A percentile compares a stretch with the other conserved stretches of the same genome.
Conservation (phyloP, 92 coral and sea anemone genomes). For the Umimayanthus chanpuru region DNA sequence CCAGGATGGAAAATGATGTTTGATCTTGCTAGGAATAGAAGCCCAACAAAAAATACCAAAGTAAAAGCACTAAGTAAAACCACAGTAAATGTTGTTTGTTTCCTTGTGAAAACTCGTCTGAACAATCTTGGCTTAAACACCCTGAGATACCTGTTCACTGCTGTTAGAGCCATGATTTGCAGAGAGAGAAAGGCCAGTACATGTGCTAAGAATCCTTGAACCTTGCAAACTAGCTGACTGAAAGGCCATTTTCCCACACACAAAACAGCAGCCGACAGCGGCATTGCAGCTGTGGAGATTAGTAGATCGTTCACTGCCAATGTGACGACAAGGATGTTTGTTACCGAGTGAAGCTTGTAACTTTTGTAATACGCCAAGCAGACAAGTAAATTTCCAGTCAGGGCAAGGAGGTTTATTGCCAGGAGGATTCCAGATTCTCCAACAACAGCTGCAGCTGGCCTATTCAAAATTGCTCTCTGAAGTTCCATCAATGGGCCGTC, state of each 20-base stretch:
- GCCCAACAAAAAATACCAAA: slow-evolving; percentile 46
- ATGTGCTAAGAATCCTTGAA: slow-evolving; percentile 72
- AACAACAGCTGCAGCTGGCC: slow-evolving; percentile 42
- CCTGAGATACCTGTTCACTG: slow-evolving; percentile 72
- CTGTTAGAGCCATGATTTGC: slow-evolving; percentile 80
- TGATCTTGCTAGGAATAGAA: slow-evolving; percentile 53
- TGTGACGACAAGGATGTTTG: slow-evolving; percentile 70
- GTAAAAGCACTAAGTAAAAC: slow-evolving; percentile 51
- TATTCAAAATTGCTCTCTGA: slow-evolving; percentile 29
- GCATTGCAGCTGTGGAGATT: slow-evolving; percentile 80
- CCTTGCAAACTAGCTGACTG: slow-evolving; percentile 52
- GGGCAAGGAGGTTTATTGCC: slow-evolving; percentile 58
- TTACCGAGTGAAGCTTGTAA: slow-evolving; percentile 63
- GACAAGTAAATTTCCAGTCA: slow-evolving; percentile 67
- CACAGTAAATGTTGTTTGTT: slow-evolving; percentile 62
- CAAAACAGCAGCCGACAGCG: slow-evolving; percentile 62
- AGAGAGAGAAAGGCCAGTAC: slow-evolving; percentile 82
- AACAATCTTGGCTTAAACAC: slow-evolving; percentile 62
- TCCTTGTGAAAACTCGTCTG: slow-evolving; percentile 62
- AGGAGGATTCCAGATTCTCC: slow-evolving; percentile 55
- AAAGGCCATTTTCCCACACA: slow-evolving; percentile 66
- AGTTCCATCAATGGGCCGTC: slow-evolving; percentile 3
- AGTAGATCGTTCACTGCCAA: slow-evolving; percentile 61
- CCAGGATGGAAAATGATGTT: slow-evolving; percentile 75
- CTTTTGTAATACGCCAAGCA: slow-evolving; percentile 68